These are phyloP conservation scores for Potamilus streckersoni DNA, from an alignment of 1,140 invertebrate species.

Conservation along the genomic window DNA sequence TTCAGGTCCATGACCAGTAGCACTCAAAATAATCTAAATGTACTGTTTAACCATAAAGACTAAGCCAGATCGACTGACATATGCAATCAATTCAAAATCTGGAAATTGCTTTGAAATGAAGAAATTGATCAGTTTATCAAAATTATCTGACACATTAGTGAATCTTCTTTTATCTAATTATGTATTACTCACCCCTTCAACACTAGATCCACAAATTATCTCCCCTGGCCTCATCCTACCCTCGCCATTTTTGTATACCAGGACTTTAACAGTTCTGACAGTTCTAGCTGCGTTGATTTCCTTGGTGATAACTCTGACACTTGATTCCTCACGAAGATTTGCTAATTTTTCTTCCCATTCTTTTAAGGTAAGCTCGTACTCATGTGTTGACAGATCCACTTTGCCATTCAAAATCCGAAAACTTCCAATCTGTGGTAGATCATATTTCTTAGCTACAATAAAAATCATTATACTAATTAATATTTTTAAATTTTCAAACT, in stretches of 20 bases:
- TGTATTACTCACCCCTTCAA: constrained; percentile 60
- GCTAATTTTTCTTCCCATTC: constrained; percentile 57
- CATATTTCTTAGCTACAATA: constrained; percentile 56
- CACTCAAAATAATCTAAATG: no score
- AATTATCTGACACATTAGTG: no score
- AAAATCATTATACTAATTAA: not conserved
- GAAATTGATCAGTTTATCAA: no score
- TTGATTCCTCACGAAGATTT: constrained; percentile 57
- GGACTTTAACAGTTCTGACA: constrained; percentile 61
- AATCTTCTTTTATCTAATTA: not conserved
- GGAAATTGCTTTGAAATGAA: no score
- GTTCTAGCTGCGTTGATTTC: constrained; percentile 60
- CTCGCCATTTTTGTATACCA: constrained; percentile 67
- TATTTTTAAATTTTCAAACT: no score
- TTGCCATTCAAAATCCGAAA: constrained; percentile 66
- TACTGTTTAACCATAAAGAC: no score
- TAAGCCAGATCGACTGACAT: no score
- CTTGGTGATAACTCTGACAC: constrained; percentile 57
- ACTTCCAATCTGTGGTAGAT: constrained; percentile 60
- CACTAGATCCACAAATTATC: constrained; percentile 64
- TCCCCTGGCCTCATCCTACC: constrained; percentile 59
- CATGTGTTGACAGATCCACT: constrained; percentile 65
- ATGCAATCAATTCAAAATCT: no score
- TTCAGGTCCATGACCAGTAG: no score
- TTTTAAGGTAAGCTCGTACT: constrained; percentile 61